phyloP scores from a whole-genome alignment of 2,888 invertebrate species.

The Tipula lateralis region DNA sequence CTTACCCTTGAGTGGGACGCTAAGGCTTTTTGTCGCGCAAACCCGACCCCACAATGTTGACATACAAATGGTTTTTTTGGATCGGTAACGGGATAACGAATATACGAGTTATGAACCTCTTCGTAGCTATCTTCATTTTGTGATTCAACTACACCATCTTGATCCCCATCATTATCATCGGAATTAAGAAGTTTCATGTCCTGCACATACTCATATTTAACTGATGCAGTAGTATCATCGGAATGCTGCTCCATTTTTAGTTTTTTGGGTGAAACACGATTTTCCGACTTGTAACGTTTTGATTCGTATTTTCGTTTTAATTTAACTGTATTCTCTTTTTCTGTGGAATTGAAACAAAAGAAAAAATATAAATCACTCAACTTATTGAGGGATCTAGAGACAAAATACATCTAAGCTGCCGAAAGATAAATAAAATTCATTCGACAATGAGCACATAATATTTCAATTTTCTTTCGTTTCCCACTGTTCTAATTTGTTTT shows the following conservation, averaged over 20 bases:
- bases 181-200: background rate
- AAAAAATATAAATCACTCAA: background rate
- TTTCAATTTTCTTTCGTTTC: no score
- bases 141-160: background rate
- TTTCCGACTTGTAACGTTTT: background rate
- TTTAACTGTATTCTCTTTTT: slow-evolving; percentile 25
- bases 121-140: background rate
- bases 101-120: background rate
- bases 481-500: no score
- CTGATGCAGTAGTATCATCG: background rate
- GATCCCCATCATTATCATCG: background rate
- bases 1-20: slow-evolving; percentile 65
- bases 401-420: no score
- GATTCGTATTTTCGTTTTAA: background rate
- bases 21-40: slow-evolving; percentile 76
- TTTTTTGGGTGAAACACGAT: background rate
- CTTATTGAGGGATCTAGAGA: no score
- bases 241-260: background rate
- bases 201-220: slow-evolving; percentile 26
- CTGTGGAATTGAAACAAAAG: background rate
- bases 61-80: slow-evolving; percentile 76
- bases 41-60: slow-evolving; percentile 68
- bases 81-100: slow-evolving; percentile 57
- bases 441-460: no score
- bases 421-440: no score